These are phyloP conservation scores for Corythaixoides concolor DNA, from an alignment of 2,113 vertebrate species.

Conservation along the genomic window DNA sequence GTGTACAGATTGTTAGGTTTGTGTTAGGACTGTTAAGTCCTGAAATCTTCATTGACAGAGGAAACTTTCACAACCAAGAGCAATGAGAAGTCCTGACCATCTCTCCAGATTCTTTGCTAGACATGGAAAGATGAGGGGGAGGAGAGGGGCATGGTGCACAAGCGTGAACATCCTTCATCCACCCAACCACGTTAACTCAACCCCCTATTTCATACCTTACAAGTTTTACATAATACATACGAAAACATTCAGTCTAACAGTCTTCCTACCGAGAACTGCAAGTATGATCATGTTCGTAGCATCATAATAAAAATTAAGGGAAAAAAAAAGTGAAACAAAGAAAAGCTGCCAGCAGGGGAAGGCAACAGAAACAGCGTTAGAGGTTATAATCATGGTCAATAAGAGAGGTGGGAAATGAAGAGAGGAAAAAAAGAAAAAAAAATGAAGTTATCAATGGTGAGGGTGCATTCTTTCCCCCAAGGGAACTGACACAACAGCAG, in stretches of 20 bases:
- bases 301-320: background rate
- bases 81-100: background rate
- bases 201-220: background rate
- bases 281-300: background rate
- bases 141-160: accelerated
- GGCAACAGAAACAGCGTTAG: background rate
- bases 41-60: background rate
- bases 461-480: background rate
- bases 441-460: background rate
- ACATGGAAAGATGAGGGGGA: background rate
- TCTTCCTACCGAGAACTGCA: background rate
- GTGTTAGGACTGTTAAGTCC: background rate
- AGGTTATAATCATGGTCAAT: background rate
- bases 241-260: background rate
- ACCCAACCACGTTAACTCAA: background rate
- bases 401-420: background rate
- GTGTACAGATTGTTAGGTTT: background rate
- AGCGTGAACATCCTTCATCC: background rate
- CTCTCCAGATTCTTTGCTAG: background rate
- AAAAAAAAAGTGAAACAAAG: background rate
- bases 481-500: background rate
- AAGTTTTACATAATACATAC: background rate
- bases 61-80: background rate
- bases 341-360: background rate
- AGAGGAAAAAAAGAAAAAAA: background rate